Percentiles rank a stretch among this genome's conserved stretches.
Evolutionary conservation across 2,797 vertebrate species (phyloP).

Genomic region (Gymnothorax javanicus): DNA sequence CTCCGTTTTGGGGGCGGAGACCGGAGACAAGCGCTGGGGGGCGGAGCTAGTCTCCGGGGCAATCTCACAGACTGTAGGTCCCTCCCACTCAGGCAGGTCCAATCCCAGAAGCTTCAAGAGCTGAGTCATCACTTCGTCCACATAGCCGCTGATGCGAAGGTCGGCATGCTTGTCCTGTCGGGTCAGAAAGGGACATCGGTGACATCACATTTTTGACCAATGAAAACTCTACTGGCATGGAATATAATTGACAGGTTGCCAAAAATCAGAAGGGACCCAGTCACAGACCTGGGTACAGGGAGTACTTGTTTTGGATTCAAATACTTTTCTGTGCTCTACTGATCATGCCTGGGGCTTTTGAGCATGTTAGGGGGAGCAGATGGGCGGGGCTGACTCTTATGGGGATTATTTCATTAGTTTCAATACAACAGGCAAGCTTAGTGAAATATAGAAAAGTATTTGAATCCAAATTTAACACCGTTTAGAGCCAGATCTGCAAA

Average conservation of each 20-base stretch:
- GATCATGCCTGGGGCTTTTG: no score
- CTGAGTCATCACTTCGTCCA: constrained; percentile 86
- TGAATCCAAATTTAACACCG: no score
- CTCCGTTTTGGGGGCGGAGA: constrained; percentile 48
- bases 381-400: no score
- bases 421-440: no score
- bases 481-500: no score
- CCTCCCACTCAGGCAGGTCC: constrained; percentile 85
- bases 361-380: no score
- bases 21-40: constrained; percentile 41
- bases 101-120: constrained; percentile 85
- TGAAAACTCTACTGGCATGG: not conserved
- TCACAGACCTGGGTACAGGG: no score
- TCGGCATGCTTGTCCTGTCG: constrained; percentile 87
- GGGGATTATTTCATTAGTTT: no score
- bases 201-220: not conserved
- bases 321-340: no score
- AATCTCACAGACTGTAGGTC: constrained; percentile 77
- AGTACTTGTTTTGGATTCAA: no score
- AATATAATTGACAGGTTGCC: not conserved
- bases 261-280: not conserved
- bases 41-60: constrained; percentile 39
- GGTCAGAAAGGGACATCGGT: rapidly evolving
- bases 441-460: no score
- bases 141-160: constrained; percentile 85